A percentile compares a stretch with the other conserved stretches of the same genome.
phyloP scores from a whole-genome alignment of 2,113 vertebrate species.

The Pelobates fuscus region DNA sequence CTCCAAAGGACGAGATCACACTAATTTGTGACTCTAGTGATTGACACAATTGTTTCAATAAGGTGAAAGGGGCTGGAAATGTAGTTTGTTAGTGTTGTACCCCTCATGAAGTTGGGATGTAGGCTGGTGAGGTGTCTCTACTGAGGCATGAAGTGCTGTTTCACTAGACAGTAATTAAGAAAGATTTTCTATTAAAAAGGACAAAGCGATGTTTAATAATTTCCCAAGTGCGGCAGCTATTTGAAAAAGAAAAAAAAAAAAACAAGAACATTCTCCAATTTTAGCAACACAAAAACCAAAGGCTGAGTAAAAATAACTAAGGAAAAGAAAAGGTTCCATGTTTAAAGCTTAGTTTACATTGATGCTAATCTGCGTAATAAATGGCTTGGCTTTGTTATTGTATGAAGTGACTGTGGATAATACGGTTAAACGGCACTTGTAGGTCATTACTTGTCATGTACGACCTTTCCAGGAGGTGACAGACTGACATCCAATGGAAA shows the following conservation, averaged over 20 bases:
- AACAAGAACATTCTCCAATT: background rate
- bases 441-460: conserved; percentile 2
- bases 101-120: background rate
- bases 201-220: background rate
- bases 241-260: background rate
- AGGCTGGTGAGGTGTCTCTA: background rate
- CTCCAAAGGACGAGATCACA: background rate
- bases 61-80: background rate
- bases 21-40: background rate
- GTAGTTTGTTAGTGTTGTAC: background rate
- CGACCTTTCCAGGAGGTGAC: background rate
- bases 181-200: conserved; percentile 1
- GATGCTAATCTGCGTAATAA: conserved; percentile 21
- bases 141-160: background rate
- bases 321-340: background rate
- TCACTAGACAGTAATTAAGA: conserved; percentile 1
- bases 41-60: background rate
- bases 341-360: conserved; percentile 2
- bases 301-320: conserved; percentile 1
- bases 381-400: background rate
- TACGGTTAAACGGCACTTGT: background rate
- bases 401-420: conserved; percentile 1
- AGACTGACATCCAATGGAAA: background rate
- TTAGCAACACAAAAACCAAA: conserved; percentile 1
- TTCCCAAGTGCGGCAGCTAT: background rate